A percentile compares a stretch with the other conserved stretches of the same genome.
These are phyloP conservation scores for Pseudococcus viburni DNA, from an alignment of 2,888 invertebrate genomes.

Conservation along the genomic window DNA sequence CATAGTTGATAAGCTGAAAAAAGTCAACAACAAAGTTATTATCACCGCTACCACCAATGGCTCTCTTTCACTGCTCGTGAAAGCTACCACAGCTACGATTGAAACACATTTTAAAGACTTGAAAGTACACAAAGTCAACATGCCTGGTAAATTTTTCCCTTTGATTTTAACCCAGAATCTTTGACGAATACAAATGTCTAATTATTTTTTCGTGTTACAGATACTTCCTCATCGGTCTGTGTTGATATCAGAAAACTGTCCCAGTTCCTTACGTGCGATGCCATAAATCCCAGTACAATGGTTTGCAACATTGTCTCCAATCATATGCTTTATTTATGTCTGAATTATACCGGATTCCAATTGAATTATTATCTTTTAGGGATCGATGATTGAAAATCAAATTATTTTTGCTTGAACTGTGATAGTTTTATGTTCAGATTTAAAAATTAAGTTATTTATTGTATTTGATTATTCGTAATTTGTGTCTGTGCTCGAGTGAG, in stretches of 20 bases:
- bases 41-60: slow-evolving; percentile 83
- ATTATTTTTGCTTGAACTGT: neutral
- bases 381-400: slow-evolving; percentile 40
- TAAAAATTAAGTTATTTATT: neutral
- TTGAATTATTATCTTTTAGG: slow-evolving; percentile 59
- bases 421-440: neutral
- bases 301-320: slow-evolving; percentile 85
- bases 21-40: slow-evolving; percentile 80
- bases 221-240: slow-evolving; percentile 73
- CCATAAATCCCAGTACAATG: slow-evolving; percentile 81
- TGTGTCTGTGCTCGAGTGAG: no score
- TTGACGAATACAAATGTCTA: neutral
- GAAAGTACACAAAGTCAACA: slow-evolving; percentile 72
- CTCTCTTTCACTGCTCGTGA: slow-evolving; percentile 80
- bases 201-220: neutral
- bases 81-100: slow-evolving; percentile 85
- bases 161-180: neutral
- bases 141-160: slow-evolving; percentile 23
- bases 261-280: slow-evolving; percentile 84
- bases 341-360: slow-evolving; percentile 56
- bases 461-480: no score
- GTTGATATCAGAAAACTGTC: slow-evolving; percentile 86
- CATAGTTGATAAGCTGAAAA: slow-evolving; percentile 88
- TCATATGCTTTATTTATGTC: slow-evolving; percentile 77
- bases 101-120: slow-evolving; percentile 86